Evolutionary conservation across 1,140 invertebrate species (phyloP), one percentile per base, ranked within the genome.

Genomic region (Zaprionus taronus): DNA sequence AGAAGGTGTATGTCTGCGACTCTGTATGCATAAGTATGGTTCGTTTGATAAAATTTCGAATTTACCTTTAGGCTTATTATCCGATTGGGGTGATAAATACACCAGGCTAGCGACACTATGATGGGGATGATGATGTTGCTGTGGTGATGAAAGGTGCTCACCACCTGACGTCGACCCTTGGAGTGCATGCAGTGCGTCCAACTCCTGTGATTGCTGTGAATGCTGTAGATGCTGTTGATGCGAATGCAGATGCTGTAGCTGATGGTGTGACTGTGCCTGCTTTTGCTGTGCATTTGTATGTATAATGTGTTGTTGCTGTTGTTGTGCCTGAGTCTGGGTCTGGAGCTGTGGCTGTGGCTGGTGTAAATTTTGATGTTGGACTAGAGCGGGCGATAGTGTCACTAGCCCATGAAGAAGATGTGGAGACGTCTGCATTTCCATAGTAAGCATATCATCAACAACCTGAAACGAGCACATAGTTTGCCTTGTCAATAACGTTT

Each of bases 391-490:
- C 56, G 79, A 81, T 22, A 89, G 68, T 62, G 81, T 62, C 31
- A 77, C 70, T 44, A 92, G 70, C 62, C 83, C 91, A 77, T 92
- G 76, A 81, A 70, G 77, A 62, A 83, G 80, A 79, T 80, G 72
- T 78, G 91, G 62, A 53, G 85, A 67, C 65, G 91, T 78, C 77
- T 92, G 91, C 80, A 92, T 83, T 74, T 92, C 91, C 91, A 92
- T 92, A 71, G 74, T 92, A 60, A 91, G 77, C 80, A 84, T 91
- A 82, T 76, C 79, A 80, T 75, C 24, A 77, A 70, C 58, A 24
- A 74, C 61, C 85, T 90, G 60, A 31, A 85, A 51, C 20, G 60
- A 76, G 28, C 51, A 26, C 20, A 20, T 51, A 49, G 15, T 44
- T 4, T 24, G 36, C 24, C 36, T 34, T 51, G 65, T 79, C 65